Evolutionary conservation across 2,113 vertebrate species (phyloP), one percentile per base, ranked within the genome.

Genomic region (Bufo bufo): DNA sequence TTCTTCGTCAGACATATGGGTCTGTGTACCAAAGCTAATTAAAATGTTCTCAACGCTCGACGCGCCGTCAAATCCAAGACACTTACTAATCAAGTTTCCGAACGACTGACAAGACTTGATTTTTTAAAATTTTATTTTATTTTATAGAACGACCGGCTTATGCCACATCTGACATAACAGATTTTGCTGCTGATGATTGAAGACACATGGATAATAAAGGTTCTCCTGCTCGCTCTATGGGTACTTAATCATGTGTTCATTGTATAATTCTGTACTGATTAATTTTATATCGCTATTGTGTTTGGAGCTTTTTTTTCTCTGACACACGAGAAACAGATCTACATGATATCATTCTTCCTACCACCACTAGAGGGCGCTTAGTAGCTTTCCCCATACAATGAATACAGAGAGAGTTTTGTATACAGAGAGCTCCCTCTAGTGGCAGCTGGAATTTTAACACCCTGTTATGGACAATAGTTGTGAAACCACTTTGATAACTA

Each of bases 1-100:
- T 50, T n/a, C 69, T 63, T 75, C 69, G 45, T 63, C 79, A 75
- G 52, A 61, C 78, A 88, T 83, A 61, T 88, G 66, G 79, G 86
- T 59, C 79, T 33, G 79, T 77, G 80, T 83, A 75, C 79, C 86
- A 75, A 87, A 88, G 86, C 86, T 79, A 88, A 88, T 88, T 88
- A 88, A 74, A 74, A 83, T 82, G 79, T 83, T 83, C 69, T 74
- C 79, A 23, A 16, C 13, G 33, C 54, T 49, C 61, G 71, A 59
- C 59, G 86, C 33, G 72, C 71, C 59, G 58, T 88, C 86, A 88
- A 49, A 33, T 65, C 50, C 17, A 23, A 43, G 86, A 58, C 77
- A 47, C 78, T 74, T 59, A 52, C 63, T 82, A 74, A 82, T 87
- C 78, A 59, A 45, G 17, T 72, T 82, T 72, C 65, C 86, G 47